Evolutionary conservation across 2,888 invertebrate species (phyloP), one percentile per base, ranked within the genome.

Genomic region (Antheraea yamamai): DNA sequence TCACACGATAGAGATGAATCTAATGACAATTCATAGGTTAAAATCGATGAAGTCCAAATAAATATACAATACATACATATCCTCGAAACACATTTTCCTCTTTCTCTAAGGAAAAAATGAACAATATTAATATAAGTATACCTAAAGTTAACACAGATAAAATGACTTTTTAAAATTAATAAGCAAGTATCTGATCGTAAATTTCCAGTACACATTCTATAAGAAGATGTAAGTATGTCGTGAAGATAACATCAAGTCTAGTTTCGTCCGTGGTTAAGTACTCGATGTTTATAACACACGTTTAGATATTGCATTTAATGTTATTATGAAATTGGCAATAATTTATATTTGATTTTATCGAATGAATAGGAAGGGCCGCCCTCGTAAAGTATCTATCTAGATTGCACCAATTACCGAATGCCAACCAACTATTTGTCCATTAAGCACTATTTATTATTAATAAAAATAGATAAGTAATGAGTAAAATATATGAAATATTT

Each of bases 351-450:
- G 20, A 79, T 78, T 79, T 81, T 82, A 83, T 82, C 82, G 79
- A 75, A 47, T 74, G 76, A 75, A 79, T 77, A 73, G 68, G 39
- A 74, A 71, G 35, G 58, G 70, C 39, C 71, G 77, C 72, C 74
- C 70, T 73, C 80, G 80, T 83, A 84, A 84, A 84, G 77, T 81
- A 79, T 79, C 78, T 83, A 82, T 84, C 80, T 79, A 77, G 76
- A 76, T 77, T 79, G 78, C 79, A 76, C 78, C 82, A 84, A 82
- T 84, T 84, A 81, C 77, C 74, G 75, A 80, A 78, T 77, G 71
- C 26, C 14, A 66, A 26, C 73, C 55, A 71, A 64, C 72, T 55
- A 71, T 58, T 58, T 55, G 58, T 39, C 58, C 58, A 74, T 74
- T 74, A 74, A 23, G 70, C 70, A 71, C 71, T 71, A 58, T 70